These are phyloP conservation scores for Eupithecia subfuscata DNA, from an alignment of 2,888 invertebrate genomes.

Conservation along the genomic window DNA sequence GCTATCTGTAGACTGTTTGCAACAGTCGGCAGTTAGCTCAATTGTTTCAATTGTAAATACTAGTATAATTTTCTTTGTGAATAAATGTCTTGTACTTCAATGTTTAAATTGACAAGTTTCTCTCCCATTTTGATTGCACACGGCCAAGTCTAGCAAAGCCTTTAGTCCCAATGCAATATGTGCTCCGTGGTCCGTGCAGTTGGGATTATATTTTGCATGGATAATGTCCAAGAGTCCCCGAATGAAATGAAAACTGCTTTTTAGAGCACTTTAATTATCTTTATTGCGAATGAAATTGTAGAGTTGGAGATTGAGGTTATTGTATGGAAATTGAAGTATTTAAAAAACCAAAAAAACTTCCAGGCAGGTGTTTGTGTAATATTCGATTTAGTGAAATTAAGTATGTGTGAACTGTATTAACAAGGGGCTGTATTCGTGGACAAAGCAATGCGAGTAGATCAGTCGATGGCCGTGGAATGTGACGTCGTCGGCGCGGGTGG, in stretches of 20 bases:
- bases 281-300: conserved; percentile 10
- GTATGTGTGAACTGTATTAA: no score
- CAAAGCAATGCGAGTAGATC: no score
- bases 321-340: conserved; percentile 1
- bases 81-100: no score
- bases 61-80: no score
- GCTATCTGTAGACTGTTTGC: no score
- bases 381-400: no score
- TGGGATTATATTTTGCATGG: conserved; percentile 5
- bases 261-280: conserved; percentile 3
- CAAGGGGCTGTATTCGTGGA: no score
- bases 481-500: no score
- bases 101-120: no score
- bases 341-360: neutral
- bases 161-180: conserved; percentile 4
- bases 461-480: no score
- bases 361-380: neutral
- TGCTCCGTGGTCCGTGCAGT: neutral
- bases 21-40: no score
- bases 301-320: neutral
- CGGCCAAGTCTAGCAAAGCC: neutral
- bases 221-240: neutral
- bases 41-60: no score
- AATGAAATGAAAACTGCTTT: neutral
- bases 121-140: neutral